Percentiles rank a stretch among this genome's conserved stretches.
Conservation (phyloP, 2,888 invertebrate genomes). For the Drosophila quinaria region DNA sequence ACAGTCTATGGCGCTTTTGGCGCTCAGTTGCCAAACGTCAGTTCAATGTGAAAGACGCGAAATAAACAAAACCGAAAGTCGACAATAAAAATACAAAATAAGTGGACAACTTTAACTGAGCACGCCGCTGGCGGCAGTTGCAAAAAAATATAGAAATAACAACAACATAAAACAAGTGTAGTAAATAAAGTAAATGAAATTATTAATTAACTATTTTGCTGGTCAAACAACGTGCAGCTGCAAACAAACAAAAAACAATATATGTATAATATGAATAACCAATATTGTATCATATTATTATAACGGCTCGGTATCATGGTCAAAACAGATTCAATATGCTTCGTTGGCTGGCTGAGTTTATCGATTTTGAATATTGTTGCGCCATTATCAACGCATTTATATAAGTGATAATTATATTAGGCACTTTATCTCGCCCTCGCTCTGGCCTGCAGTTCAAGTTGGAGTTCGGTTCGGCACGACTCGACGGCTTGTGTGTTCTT, state of each 20-base stretch:
- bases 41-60: slow-evolving; percentile 71
- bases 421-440: slow-evolving; percentile 48
- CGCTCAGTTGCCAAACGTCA: slow-evolving; percentile 71
- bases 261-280: not conserved
- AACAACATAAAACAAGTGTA: slow-evolving; percentile 10
- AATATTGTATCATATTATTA: slow-evolving; percentile 4
- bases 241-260: not conserved
- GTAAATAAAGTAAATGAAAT: slow-evolving; percentile 1
- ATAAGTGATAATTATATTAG: slow-evolving; percentile 82
- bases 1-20: slow-evolving; percentile 40
- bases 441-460: slow-evolving; percentile 28
- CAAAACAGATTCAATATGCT: slow-evolving; percentile 27
- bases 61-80: slow-evolving; percentile 9
- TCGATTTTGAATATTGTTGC: slow-evolving; percentile 81
- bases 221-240: slow-evolving; percentile 11
- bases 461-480: slow-evolving; percentile 22
- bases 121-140: slow-evolving; percentile 46
- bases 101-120: slow-evolving; percentile 3
- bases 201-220: slow-evolving; percentile 15
- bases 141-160: slow-evolving; percentile 30
- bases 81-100: slow-evolving; percentile 8
- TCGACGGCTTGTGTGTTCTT: slow-evolving; percentile 32
- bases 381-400: slow-evolving; percentile 78
- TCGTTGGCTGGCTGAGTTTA: slow-evolving; percentile 49
- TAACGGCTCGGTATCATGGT: slow-evolving; percentile 11